Evolutionary conservation across 2,113 vertebrate genomes (phyloP), one percentile per base, ranked within the genome.

Genomic region (Garra rufa): DNA sequence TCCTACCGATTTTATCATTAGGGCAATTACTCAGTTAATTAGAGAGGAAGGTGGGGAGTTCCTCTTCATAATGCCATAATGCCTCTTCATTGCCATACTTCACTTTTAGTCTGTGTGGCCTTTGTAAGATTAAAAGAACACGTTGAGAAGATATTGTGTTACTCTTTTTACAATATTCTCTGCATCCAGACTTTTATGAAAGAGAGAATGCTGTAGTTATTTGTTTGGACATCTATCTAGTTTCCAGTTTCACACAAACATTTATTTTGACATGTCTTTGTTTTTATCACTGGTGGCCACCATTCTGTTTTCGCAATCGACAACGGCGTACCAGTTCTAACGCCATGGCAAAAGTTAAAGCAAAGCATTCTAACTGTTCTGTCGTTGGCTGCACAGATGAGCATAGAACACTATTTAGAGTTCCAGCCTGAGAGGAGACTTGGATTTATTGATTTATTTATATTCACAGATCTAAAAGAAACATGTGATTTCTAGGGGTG

Each of bases 1-100:
- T 70, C 75, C 73, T 79, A 82, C 38, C 43, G 75, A 46, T 85
- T 76, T 77, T 82, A 59, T 82, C 83, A 88, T 85, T 85, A 88
- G 63, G 15, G 55, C 61, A 75, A 78, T 81, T 76, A 81, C 52
- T 63, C 73, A 41, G 61, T 61, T 76, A 84, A 86, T 85, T 81
- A 75, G 15, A 44, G 55, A 70, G 24, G 17, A 76, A 83, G 67
- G 87, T 76, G 48, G 83, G 73, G 61, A 85, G 87, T 76, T 86
- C 57, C 55, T 81, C 15, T 75, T 81, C 57, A 76, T 52, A 80
- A 80, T 67, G 24, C 43, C 9, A 11, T 79, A 67, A 67, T 80
- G 59, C 67, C 77, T 34, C 41, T 46, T 80, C 59, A 80, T 48
- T 48, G 15, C 6, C 24, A 67, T n/a, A 13, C 9, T 80, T 48